Conservation (phyloP, 2,113 vertebrate species). For the Coturnix japonica region DNA sequence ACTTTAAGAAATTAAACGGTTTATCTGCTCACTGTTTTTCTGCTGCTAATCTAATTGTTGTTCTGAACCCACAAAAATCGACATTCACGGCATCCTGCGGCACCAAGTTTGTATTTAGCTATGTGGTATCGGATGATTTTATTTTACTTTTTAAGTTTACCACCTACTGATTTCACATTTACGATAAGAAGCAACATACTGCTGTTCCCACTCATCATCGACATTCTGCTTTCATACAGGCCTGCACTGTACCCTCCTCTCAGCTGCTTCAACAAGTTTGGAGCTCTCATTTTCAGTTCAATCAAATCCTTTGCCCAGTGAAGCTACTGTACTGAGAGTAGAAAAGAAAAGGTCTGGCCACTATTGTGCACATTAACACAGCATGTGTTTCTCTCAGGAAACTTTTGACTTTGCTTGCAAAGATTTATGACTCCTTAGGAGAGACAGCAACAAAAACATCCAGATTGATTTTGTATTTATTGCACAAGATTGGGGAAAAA, state of each 20-base stretch:
- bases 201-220: conserved; percentile 17
- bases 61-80: neutral
- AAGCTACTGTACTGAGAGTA: neutral
- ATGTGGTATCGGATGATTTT: neutral
- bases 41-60: neutral
- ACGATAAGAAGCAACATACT: conserved; percentile 21
- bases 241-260: neutral
- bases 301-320: neutral
- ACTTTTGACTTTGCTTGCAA: neutral
- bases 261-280: conserved; percentile 26
- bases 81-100: neutral
- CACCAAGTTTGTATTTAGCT: neutral
- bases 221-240: conserved; percentile 8
- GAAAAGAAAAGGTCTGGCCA: neutral
- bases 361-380: neutral
- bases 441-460: neutral
- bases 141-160: neutral
- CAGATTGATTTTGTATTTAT: neutral
- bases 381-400: neutral
- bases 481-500: neutral
- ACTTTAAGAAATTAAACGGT: neutral
- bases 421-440: neutral
- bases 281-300: neutral
- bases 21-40: neutral
- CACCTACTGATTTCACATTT: conserved; percentile 31